phyloP scores from a whole-genome alignment of 2,888 invertebrate species.

The Pristionchus japonicus region DNA sequence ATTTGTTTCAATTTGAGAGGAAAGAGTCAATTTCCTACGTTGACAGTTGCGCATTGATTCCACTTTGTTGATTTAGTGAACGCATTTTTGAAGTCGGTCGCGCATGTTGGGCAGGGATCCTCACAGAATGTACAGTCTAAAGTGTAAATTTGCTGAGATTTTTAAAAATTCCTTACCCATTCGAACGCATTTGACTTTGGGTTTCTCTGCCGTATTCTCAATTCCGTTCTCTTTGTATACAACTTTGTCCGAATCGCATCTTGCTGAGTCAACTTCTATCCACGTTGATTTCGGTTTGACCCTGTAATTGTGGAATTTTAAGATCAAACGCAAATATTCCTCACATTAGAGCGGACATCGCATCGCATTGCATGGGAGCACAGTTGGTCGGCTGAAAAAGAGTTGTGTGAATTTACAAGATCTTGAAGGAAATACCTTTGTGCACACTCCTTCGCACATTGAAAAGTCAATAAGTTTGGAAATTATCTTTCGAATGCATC shows the following conservation, averaged over 20 bases:
- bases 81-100: background rate
- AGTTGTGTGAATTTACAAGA: too few relatives aligned
- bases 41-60: background rate
- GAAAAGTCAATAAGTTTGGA: background rate
- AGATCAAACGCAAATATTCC: background rate
- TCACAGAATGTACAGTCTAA: background rate
- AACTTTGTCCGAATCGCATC: background rate
- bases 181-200: background rate
- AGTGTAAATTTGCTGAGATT: too few relatives aligned
- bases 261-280: background rate
- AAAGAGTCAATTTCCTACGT: too few relatives aligned
- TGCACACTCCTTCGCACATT: background rate
- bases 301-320: background rate
- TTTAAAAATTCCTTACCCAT: background rate
- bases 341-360: background rate
- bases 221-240: background rate
- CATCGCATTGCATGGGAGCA: background rate
- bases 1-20: too few relatives aligned
- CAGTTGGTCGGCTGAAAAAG: background rate
- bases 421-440: background rate
- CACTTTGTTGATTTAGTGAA: background rate
- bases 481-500: background rate
- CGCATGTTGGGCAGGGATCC: background rate
- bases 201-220: background rate
- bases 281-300: background rate